phyloP scores from a whole-genome alignment of 2,113 vertebrate species.

The Petrocephalus zakoni region DNA sequence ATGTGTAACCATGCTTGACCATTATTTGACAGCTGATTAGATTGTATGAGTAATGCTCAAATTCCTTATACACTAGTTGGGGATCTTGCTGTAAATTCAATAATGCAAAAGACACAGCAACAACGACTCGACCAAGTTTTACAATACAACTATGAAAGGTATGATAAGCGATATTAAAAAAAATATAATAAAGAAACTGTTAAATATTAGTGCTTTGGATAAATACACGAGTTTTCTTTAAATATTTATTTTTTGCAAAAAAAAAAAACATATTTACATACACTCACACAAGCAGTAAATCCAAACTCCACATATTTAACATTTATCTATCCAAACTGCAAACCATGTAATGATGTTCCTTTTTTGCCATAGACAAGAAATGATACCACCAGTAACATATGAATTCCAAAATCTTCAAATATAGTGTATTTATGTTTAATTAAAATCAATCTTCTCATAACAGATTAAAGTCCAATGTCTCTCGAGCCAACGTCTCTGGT shows the following conservation, averaged over 20 bases:
- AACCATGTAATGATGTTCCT: not conserved
- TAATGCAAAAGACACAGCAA: not conserved
- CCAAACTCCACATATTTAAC: not conserved
- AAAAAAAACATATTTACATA: constrained; percentile 50
- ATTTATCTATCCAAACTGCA: not conserved
- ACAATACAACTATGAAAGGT: not conserved
- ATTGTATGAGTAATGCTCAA: not conserved
- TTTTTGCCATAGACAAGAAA: not conserved
- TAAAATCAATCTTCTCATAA: not conserved
- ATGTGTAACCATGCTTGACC: not conserved
- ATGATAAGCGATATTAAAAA: not conserved
- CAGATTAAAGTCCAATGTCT: not conserved
- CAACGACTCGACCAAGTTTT: not conserved
- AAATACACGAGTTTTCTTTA: not conserved
- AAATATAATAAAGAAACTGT: not conserved
- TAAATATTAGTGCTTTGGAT: not conserved
- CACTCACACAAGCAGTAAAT: constrained; percentile 38
- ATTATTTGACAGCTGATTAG: not conserved
- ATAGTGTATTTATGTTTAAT: not conserved
- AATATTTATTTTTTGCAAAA: constrained; percentile 22
- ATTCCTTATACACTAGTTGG: not conserved
- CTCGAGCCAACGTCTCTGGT: not conserved
- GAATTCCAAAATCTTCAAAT: not conserved
- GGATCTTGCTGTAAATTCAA: not conserved
- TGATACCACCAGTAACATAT: not conserved